Conservation (phyloP, 2,113 vertebrate genomes). For the Dicaeum eximium region DNA sequence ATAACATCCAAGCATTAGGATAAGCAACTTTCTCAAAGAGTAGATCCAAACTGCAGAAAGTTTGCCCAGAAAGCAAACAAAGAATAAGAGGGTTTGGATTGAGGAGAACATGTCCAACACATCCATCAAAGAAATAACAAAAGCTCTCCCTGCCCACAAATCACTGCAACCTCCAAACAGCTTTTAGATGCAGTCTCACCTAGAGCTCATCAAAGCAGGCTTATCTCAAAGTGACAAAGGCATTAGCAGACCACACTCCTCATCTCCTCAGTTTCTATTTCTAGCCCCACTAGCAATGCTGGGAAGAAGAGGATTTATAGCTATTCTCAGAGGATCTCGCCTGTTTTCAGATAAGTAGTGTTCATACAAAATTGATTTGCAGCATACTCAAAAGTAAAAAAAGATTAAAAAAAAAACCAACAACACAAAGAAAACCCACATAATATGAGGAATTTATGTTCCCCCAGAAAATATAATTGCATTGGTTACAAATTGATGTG, state of each 20-base stretch:
- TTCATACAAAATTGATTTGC: neutral
- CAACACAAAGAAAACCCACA: no score
- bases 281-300: neutral
- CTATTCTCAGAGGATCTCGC: neutral
- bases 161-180: neutral
- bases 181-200: neutral
- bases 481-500: neutral
- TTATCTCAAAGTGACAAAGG: neutral
- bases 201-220: neutral
- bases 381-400: rapidly evolving
- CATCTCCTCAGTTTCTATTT: neutral
- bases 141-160: neutral
- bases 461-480: neutral
- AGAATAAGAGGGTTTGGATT: neutral
- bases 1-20: rapidly evolving
- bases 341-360: neutral
- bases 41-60: neutral
- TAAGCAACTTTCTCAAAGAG: neutral
- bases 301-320: neutral
- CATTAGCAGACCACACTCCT: neutral
- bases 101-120: neutral
- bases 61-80: neutral
- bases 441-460: neutral
- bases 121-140: neutral
- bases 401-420: neutral